Base-by-base conservation (phyloP, 2,888 invertebrate genomes). In the Formica aserva region DNA sequence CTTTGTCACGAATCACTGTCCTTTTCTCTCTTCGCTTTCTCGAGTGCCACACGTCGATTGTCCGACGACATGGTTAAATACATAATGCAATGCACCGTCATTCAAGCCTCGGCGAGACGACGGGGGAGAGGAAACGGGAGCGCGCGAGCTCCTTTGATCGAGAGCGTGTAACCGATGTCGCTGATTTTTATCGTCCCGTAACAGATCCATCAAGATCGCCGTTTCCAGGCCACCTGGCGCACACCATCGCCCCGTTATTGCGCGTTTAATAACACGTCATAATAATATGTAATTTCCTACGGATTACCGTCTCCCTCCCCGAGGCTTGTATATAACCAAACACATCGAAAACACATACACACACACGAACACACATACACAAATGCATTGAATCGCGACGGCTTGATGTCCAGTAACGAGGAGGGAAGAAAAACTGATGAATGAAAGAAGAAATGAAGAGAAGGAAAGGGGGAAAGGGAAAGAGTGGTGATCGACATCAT, bases 211-310 rank as follows among this genome's bases (percentile, higher is more conserved):
- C 88, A 82, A 82, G 85, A 86, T 84, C 85, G 63, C 48, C 67
- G 80, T 86, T 87, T 82, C 82, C 85, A 76, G 88, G 85, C 90
- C 90, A 90, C 91, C 90, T 90, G 90, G 90, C 86, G 81, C 74
- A 78, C 32, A 83, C 66, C 86, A 83, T 84, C 78, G 84, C 72
- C 78, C 89, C 86, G 89, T 92, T 92, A 91, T 92, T 92, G 92
- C 90, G 86, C 91, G 89, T 91, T 93, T 93, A 92, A 92, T 92
- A 94, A 91, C 91, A 92, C 92, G 89, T 91, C 90, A 88, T 91
- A 92, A 92, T 90, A 91, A 91, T 89, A 90, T 91, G 91, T 92
- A 90, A 92, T 91, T 92, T 92, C 87, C 85, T 86, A 82, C 82
- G 85, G 90, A 89, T 89, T 88, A 89, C 86, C 82, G 57, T 62